Base-by-base conservation (phyloP, 2,797 vertebrate species). In the Gymnodraco acuticeps region DNA sequence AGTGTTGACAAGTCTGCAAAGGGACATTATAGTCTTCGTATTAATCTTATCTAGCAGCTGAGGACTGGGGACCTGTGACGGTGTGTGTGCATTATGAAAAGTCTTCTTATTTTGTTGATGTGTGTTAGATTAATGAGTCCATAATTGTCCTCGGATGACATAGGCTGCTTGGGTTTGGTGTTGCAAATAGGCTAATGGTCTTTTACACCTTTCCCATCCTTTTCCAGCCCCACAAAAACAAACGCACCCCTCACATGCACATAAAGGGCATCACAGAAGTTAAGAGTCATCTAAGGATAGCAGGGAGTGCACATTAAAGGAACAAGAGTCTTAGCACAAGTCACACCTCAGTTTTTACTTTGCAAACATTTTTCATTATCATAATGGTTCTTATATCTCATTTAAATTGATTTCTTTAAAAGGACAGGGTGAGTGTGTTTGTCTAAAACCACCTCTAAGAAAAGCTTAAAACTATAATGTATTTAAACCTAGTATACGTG, bases 101-200 rank as follows among this genome's bases (percentile, higher is more conserved):
- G 51, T 75, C 9, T 64, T 77, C 47, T 64, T 20, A 47, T 71
- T 65, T 70, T 38, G 0, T 60, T 7, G 13, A 6, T 20, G 56
- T 5, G 10, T 11, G 31, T 11, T 16, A 48, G 64, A 75, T n/a
- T 77, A 73, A 82, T 81, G 27, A 56, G 17, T 65, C 42, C 70
- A 65, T 61, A 45, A 53, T 64, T 47, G 33, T 68, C 77, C 58
- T 75, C 31, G 55, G 41, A 56, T 75, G 73, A 84, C 23, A 38
- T 38, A 72, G 51, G 61, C 53, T 67, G 52, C 16, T 0, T n/a
- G 43, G 38, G 48, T 31, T 54, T 6, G 33, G 15, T 64, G 60
- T 45, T 67, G 43, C 56, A 83, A 78, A 87, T 77, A 55, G 51
- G 54, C 64, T 85, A 67, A 82, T 84, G 71, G 69, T 66, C 66